Evolutionary conservation across 2,113 vertebrate genomes (phyloP).

Genomic region (Rallus limicola): DNA sequence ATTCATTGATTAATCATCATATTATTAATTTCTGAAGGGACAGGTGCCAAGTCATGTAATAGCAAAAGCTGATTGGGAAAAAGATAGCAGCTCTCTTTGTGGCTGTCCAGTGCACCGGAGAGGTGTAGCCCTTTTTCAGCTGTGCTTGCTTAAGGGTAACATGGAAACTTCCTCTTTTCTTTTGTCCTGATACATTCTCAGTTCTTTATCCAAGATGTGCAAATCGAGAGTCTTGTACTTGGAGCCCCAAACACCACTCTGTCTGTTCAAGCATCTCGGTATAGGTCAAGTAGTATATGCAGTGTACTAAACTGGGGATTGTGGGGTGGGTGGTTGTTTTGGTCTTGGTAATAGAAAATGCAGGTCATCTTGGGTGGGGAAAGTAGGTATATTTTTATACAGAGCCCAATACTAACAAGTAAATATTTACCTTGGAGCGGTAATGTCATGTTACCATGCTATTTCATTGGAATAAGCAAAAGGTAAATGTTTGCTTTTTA

Average conservation of each 20-base stretch:
- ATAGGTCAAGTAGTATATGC: background rate
- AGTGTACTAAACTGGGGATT: conserved; percentile 13
- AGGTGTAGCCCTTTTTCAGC: background rate
- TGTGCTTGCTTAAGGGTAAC: background rate
- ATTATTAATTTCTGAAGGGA: background rate
- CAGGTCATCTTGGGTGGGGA: conserved; percentile 49
- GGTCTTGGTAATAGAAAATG: conserved; percentile 46
- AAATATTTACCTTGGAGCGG: conserved; percentile 53
- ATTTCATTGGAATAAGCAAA: conserved; percentile 50
- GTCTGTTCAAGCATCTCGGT: background rate
- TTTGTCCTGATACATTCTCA: background rate
- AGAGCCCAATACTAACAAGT: conserved; percentile 43
- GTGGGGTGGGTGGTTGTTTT: conserved; percentile 59
- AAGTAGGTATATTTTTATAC: conserved; percentile 48
- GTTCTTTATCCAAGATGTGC: background rate
- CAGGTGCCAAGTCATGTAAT: background rate
- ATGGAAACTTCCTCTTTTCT: background rate
- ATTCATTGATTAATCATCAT: background rate
- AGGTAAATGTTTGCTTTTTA: conserved; percentile 50
- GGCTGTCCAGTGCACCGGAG: background rate
- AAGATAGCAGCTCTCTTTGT: background rate
- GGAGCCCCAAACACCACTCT: background rate
- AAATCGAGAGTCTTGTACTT: background rate
- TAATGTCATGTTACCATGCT: conserved; percentile 21
- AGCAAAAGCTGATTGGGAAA: background rate